These are phyloP conservation scores for Jaculus jaculus DNA, from an alignment of 2,113 vertebrate genomes.

Conservation along the genomic window DNA sequence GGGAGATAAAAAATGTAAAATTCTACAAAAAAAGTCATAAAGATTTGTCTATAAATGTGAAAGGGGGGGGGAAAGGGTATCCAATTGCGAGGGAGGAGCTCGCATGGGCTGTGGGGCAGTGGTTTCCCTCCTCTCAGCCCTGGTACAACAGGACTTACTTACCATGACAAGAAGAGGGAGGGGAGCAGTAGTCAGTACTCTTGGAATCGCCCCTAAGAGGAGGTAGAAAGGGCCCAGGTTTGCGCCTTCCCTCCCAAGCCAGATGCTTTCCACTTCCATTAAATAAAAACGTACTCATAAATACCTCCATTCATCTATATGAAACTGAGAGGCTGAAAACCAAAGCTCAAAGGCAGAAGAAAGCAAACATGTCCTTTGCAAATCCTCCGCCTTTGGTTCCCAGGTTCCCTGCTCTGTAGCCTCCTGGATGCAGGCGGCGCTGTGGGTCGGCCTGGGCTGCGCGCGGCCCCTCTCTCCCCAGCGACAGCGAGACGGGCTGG, in stretches of 20 bases:
- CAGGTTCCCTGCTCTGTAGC: background rate
- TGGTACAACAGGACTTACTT: too few relatives aligned
- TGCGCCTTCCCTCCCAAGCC: background rate
- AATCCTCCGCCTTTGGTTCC: too few relatives aligned
- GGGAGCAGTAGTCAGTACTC: too few relatives aligned
- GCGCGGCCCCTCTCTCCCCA: background rate
- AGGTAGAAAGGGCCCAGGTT: background rate
- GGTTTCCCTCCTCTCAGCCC: too few relatives aligned
- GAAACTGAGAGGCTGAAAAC: background rate
- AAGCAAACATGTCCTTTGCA: background rate
- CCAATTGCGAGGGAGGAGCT: too few relatives aligned
- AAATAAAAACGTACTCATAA: background rate
- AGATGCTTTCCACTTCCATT: background rate
- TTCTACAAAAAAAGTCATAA: too few relatives aligned
- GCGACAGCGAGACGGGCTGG: too few relatives aligned
- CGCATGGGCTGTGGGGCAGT: too few relatives aligned
- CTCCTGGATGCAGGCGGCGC: constrained; percentile 21
- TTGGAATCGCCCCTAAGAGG: background rate
- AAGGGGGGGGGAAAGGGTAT: too few relatives aligned
- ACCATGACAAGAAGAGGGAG: too few relatives aligned
- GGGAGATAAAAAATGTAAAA: too few relatives aligned
- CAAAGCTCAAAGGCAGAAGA: background rate
- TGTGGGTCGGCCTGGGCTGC: background rate
- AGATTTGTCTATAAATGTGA: too few relatives aligned
- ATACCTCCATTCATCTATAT: background rate